phyloP scores from a whole-genome alignment of 2,113 vertebrate genomes.

The Oncorhynchus masou region DNA sequence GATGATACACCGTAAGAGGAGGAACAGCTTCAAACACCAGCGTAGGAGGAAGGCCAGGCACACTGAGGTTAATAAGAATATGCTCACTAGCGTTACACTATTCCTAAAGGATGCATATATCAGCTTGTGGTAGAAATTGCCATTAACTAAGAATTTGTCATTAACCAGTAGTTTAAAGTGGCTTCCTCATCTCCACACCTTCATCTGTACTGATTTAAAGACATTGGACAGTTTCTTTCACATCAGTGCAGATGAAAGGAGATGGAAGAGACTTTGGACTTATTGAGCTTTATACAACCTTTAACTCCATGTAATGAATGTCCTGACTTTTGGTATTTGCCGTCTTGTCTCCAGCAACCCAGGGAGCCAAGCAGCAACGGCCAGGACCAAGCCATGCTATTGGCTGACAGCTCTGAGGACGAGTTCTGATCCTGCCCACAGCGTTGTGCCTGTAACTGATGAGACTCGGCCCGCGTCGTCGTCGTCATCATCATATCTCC shows the following conservation, averaged over 20 bases:
- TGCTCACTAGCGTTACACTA: not conserved
- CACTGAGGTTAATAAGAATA: conserved; percentile 51
- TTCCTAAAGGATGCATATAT: not conserved
- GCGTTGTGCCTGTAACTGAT: conserved; percentile 16
- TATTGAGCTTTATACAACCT: not conserved
- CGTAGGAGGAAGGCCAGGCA: conserved; percentile 90
- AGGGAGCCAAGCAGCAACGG: conserved; percentile 87
- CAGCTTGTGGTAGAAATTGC: not conserved
- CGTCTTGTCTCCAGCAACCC: conserved; percentile 73
- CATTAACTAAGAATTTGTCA: not conserved
- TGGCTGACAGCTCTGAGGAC: conserved; percentile 97
- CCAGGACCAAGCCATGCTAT: conserved; percentile 95
- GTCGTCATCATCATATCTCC: conserved; percentile 17
- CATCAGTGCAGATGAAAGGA: no score
- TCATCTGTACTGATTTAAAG: no score
- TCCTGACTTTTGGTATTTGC: not conserved
- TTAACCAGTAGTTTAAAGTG: no score
- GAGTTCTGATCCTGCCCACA: conserved; percentile 81
- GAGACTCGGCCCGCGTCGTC: no score
- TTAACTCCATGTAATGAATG: not conserved
- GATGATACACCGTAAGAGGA: conserved; percentile 85
- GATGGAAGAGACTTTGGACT: no score
- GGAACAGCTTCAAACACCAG: conserved; percentile 90
- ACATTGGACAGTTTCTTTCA: no score
- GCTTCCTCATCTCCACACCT: no score